These are phyloP conservation scores for Amblyornis subalaris DNA, from an alignment of 2,113 vertebrate species.

Conservation along the genomic window DNA sequence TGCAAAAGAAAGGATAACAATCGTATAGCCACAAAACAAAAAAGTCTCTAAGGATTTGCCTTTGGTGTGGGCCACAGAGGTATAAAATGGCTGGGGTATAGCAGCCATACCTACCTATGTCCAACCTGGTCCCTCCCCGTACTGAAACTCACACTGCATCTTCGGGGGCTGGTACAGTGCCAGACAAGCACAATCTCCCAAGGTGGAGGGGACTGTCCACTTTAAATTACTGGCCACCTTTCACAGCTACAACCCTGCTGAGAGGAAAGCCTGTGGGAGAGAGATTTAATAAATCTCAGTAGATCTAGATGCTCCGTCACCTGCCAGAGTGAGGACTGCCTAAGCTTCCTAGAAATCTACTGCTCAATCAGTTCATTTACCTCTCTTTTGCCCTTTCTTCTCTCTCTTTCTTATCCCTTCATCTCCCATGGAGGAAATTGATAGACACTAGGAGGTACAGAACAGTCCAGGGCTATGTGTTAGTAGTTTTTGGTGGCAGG, in stretches of 20 bases:
- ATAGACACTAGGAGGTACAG: neutral
- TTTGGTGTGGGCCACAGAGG: neutral
- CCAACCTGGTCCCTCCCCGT: neutral
- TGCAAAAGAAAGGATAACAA: neutral
- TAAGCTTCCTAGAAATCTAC: neutral
- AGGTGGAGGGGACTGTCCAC: accelerated
- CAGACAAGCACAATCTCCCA: neutral
- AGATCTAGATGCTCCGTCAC: neutral
- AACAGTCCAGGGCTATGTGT: neutral
- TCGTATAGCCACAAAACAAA: neutral
- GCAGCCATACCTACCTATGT: accelerated
- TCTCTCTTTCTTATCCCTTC: neutral
- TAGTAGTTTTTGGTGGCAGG: neutral
- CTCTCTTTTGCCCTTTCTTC: neutral
- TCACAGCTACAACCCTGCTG: neutral
- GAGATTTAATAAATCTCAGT: neutral
- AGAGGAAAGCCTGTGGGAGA: neutral
- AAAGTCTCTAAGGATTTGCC: neutral
- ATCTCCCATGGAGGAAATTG: neutral
- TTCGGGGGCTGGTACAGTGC: neutral
- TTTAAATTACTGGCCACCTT: neutral
- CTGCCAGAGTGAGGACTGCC: neutral
- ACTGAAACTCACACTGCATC: accelerated
- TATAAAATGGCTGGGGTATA: neutral
- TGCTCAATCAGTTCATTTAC: neutral